phyloP scores from a whole-genome alignment of 2,797 vertebrate species.

The Oophaga sylvatica region DNA sequence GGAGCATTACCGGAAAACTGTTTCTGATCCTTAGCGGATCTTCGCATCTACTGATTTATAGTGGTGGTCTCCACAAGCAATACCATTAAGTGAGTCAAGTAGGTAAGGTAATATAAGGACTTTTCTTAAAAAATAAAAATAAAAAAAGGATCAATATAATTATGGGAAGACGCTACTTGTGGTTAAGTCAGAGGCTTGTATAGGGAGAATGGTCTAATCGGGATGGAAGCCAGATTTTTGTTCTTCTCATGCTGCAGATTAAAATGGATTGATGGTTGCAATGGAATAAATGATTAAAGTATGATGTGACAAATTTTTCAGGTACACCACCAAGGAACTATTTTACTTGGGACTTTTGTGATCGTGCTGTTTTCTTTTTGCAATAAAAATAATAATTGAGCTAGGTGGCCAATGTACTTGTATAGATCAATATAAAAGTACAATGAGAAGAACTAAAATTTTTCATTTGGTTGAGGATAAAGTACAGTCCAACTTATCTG shows the following conservation, averaged over 20 bases:
- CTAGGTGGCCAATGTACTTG: background rate
- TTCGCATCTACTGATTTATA: slow-evolving; percentile 40
- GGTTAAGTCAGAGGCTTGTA: slow-evolving; percentile 7
- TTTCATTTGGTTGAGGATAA: too few species aligned
- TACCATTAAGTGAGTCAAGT: slow-evolving; percentile 50
- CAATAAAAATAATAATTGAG: background rate
- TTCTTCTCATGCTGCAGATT: slow-evolving; percentile 3
- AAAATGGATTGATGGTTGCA: background rate
- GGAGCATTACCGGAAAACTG: slow-evolving; percentile 31
- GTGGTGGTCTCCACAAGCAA: slow-evolving; percentile 49
- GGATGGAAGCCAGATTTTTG: background rate
- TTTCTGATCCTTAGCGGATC: slow-evolving; percentile 26
- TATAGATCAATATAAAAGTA: background rate
- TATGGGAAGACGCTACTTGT: slow-evolving; percentile 34
- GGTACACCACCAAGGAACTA: background rate
- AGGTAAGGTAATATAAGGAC: slow-evolving; percentile 38
- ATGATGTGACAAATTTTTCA: background rate
- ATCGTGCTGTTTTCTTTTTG: too few species aligned
- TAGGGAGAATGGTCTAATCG: background rate
- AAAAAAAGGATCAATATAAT: slow-evolving; percentile 49
- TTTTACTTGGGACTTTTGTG: background rate
- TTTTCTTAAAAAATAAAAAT: background rate
- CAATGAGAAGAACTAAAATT: background rate
- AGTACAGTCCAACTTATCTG: too few species aligned
- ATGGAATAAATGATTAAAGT: background rate